Base-by-base conservation (phyloP, 2,888 invertebrate species). In the Hydroisotoma schaefferi region DNA sequence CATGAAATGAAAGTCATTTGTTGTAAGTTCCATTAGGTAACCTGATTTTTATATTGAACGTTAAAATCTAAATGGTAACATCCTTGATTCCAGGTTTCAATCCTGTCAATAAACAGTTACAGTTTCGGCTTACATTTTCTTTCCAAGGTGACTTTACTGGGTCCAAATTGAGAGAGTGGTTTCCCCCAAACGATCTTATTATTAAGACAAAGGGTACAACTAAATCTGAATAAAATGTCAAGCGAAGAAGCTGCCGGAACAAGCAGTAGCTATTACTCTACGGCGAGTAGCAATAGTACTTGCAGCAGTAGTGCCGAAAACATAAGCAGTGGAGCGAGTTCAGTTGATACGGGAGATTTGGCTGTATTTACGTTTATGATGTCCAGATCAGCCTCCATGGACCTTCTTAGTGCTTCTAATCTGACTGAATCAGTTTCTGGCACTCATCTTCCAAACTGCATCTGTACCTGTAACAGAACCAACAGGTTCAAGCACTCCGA, bases 221-320 rank as follows among this genome's bases (percentile, higher is more conserved):
- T 5, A 10, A 37, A 18, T 8, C 29, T 8, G 33, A 25, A 38
- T 38, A 53, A 38, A 20, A 54, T 48, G 44, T 49, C 52, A 25
- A 54, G 46, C 47, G 59, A 59, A 20, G 61, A 59, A 29, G 40
- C 55, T 12, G 53, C 54, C 2, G 63, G 66, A 18, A 65, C 61
- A 12, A 65, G 63, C 53, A 67, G 70, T 47, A 60, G 57, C 46
- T 61, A 59, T 48, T 65, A 63, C 40, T 65, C 65, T 10, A 62
- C 62, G 22, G 49, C 58, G 22, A 61, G 61, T 46, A 70, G 70
- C 40, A 66, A 57, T 18, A 65, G 67, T 15, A n/a, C n/a, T n/a
- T n/a, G n/a, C n/a, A n/a, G n/a, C n/a, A 68, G 68, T 54, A 70
- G 70, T 59, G 70, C 66, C 1, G 68, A 68, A 48, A 68, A 70